Base-by-base conservation (phyloP, 2,113 vertebrate species). In the Dicerorhinus sumatrensis region DNA sequence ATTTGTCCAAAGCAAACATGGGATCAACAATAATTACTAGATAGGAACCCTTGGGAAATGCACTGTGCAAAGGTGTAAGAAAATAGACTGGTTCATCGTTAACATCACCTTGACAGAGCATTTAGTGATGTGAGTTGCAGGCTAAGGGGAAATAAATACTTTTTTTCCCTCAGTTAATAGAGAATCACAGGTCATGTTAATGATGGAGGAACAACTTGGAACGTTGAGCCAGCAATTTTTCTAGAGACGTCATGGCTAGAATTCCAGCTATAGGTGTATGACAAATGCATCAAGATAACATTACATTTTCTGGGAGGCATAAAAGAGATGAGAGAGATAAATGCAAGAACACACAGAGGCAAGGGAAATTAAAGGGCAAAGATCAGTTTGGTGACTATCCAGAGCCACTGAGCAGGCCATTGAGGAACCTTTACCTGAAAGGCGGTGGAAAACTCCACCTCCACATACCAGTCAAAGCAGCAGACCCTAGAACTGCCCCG, bases 401-500 rank as follows among this genome's bases (percentile, higher is more conserved):
- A 17, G 60, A 56, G 58, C 31, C 39, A 10, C 39, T 11, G 75
- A 83, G 39, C 62, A 67, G 65, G 58, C 14, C 65, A 8, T 54
- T 27, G 54, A 36, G 81, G 76, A 65, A 4, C 51, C 36, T 31
- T 33, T 9, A 29, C 75, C 16, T 33, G 29, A 23, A 69, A 63
- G 94, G 80, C 89, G 79, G 90, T 80, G 36, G 92, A 46, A 97
- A 72, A 79, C 60, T 91, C 92, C 97, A 62, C 89, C 56, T 96
- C 89, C 79, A 67, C 86, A 77, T 6, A 81, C 95, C 91, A 18
- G 81, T 84, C 93, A 79, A 46, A 33, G 90, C 3, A 0, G 20
- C 93, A 27, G 80, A 91, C 91, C 86, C 95, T 48, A 27, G 95
- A 90, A 67, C 86, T 95, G 97, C 97, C 77, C 94, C 36, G n/a